These are phyloP conservation scores for Hydroisotoma schaefferi DNA, from an alignment of 2,888 invertebrate species.

Conservation along the genomic window DNA sequence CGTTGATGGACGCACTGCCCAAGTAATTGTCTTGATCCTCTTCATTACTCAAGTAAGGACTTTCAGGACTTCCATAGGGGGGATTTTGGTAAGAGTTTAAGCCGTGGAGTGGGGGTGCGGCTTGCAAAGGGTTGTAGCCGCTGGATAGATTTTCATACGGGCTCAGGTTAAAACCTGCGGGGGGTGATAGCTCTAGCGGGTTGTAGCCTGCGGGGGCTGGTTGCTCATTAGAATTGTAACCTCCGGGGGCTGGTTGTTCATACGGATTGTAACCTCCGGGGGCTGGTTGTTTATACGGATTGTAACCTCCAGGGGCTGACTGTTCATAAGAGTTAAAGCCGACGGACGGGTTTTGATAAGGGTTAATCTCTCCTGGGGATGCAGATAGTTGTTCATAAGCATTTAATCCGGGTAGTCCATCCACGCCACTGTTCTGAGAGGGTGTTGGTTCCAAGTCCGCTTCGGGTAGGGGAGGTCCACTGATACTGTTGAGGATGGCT, in stretches of 20 bases:
- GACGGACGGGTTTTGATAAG: not conserved
- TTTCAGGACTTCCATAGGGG: not conserved
- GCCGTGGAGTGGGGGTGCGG: too few species aligned
- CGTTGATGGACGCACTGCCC: not conserved
- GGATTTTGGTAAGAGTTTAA: not conserved
- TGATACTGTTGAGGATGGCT: slow-evolving; percentile 24
- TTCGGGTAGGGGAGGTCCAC: slow-evolving; percentile 7
- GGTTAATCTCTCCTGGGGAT: too few species aligned
- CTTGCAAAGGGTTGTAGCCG: too few species aligned
- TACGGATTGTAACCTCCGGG: not conserved
- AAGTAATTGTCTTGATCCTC: slow-evolving; percentile 10
- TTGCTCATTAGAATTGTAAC: not conserved
- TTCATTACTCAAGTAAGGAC: slow-evolving; percentile 4
- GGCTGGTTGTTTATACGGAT: not conserved
- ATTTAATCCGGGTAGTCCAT: not conserved
- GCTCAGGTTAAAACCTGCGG: too few species aligned
- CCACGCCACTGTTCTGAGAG: not conserved
- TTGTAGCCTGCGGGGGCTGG: too few species aligned
- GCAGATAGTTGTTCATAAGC: too few species aligned
- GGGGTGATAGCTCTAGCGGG: too few species aligned
- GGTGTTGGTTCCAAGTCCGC: slow-evolving; percentile 7
- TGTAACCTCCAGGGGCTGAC: not conserved
- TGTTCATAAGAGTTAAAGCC: not conserved
- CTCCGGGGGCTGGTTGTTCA: not conserved
- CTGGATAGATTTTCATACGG: too few species aligned